Evolutionary conservation across 2,113 vertebrate species (phyloP), one percentile per base, ranked within the genome.

Genomic region (Rhizomys pruinosus): DNA sequence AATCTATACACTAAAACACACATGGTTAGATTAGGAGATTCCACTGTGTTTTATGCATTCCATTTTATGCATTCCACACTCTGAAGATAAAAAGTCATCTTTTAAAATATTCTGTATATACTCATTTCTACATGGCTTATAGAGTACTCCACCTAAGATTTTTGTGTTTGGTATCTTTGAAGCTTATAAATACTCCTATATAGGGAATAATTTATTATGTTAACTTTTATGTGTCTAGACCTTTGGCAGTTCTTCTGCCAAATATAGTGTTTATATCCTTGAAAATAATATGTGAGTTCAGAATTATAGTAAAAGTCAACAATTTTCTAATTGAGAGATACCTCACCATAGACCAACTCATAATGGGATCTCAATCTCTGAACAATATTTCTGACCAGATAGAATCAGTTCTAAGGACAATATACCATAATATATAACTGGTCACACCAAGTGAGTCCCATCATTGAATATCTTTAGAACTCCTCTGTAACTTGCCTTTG

Each of bases 191-290:
- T 37, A 57, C 17, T 93, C 9, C 22, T 89, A 47, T 57, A 44
- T 29, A 85, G 71, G 22, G 52, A 47, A 29, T 52, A 94, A 4
- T 80, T 84, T 84, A 16, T n/a, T 52, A 44, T 71, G 20, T 42
- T 55, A 76, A 47, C 91, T 86, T 91, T 82, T 89, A 93, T 39
- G 32, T 78, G n/a, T 85, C 90, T 89, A 71, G 37, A 78, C 57
- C n/a, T 93, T 95, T 82, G 32, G 17, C 22, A 79, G 23, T 73
- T 2, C 25, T 7, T 9, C n/a, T 93, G 84, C 11, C n/a, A 84
- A 79, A 64, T 52, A 68, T 1, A 95, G 32, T 85, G 66, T 87
- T 52, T 25, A 76, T 89, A 64, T 76, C 3, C 59, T 39, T 64
- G 16, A 93, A 91, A 92, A 87, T 55, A 80, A 77, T 84, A 34